phyloP scores from a whole-genome alignment of 2,888 invertebrate species.

The Plagodis dolabraria region DNA sequence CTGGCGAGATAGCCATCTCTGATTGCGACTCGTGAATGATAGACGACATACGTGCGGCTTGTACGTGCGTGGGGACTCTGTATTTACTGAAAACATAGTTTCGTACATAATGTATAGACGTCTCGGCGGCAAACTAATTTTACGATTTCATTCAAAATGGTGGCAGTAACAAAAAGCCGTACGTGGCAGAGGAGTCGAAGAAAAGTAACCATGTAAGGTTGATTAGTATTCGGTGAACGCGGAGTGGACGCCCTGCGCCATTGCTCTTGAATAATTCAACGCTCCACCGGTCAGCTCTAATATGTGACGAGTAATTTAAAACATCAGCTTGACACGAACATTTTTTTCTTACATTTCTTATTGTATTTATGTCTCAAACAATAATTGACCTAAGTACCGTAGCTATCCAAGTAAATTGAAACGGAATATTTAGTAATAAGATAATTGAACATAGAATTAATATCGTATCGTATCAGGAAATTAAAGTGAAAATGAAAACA shows the following conservation, averaged over 20 bases:
- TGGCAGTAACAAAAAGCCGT: slow-evolving; percentile 33
- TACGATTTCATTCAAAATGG: slow-evolving; percentile 32
- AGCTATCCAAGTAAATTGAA: too few species aligned
- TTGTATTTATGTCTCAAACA: neutral
- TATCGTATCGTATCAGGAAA: too few species aligned
- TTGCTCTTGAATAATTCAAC: slow-evolving; percentile 63
- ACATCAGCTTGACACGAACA: slow-evolving; percentile 43
- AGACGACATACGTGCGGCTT: slow-evolving; percentile 23
- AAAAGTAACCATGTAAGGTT: slow-evolving; percentile 45
- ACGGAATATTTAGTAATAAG: too few species aligned
- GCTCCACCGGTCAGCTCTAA: slow-evolving; percentile 51
- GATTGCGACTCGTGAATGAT: slow-evolving; percentile 20
- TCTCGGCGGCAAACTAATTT: slow-evolving; percentile 31
- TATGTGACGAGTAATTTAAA: slow-evolving; percentile 61
- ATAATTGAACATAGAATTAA: too few species aligned
- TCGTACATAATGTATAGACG: slow-evolving; percentile 25
- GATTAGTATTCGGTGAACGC: slow-evolving; percentile 60
- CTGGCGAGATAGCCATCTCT: slow-evolving; percentile 17
- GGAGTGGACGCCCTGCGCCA: slow-evolving; percentile 49
- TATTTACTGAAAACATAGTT: slow-evolving; percentile 26
- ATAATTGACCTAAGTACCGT: neutral
- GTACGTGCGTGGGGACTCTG: slow-evolving; percentile 21
- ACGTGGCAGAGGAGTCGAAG: slow-evolving; percentile 38
- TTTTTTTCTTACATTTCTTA: slow-evolving; percentile 10
- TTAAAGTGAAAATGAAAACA: too few species aligned